Evolutionary conservation across 2,888 invertebrate species (phyloP), one percentile per base, ranked within the genome.

Genomic region (Heterodera filipjevi): DNA sequence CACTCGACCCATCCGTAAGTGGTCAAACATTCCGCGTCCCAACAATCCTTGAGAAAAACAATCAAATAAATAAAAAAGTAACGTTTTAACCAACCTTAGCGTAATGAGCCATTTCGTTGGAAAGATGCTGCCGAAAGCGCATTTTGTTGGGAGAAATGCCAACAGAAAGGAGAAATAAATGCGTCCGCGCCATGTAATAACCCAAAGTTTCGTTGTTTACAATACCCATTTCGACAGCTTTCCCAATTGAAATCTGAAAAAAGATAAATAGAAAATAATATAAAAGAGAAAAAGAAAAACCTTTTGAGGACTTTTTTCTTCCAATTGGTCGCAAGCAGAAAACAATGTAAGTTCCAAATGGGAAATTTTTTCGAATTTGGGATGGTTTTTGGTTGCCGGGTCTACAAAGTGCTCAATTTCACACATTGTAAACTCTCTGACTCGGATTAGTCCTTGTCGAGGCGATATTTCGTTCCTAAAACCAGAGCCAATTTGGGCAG

Each of bases 331-430:
- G 89, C 95, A 94, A 27, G 96, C 98, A 0, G 98, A 96, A 89
- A 96, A 98, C 35, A 99, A 90, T 12, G 93, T 91, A 91, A 99
- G 91, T 84, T 92, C 92, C 0, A 94, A 93, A 86, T 94, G 92
- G 85, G 93, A 92, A 0, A 87, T 92, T 79, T 92, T 91, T 10
- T 92, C 92, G 91, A 99, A 99, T 90, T 97, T 98, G 0, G 94
- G 93, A 90, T 97, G 96, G 81, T 92, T 92, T 89, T 98, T 97
- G 85, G 93, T 92, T 1, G 88, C 90, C 0, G 96, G 95, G 91
- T 99, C 97, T 90, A 97, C 96, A 90, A 99, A 99, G 91, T 99
- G 97, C 90, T 99, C 99, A 86, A 99, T 99, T 92, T 99, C 99
- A 81, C 96, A 97, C 98, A 99, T 98, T 0, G 97, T 98, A 89